Evolutionary conservation across 2,113 vertebrate genomes (phyloP), one percentile per base, ranked within the genome.

Genomic region (Albula glossodonta): DNA sequence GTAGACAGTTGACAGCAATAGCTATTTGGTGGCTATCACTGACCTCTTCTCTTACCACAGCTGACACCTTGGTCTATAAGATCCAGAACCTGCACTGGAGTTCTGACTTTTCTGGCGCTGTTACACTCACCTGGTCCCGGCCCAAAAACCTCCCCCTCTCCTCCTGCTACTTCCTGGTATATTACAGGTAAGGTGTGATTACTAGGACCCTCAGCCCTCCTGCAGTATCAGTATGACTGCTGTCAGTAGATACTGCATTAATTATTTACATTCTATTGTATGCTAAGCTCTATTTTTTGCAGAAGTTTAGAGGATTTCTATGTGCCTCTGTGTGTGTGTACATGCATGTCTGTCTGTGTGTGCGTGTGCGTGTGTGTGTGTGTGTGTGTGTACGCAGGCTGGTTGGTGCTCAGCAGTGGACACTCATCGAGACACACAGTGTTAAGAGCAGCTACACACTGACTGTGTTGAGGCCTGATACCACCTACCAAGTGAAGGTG

Each of bases 11-110:
- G 31, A 41, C 19, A 31, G 22, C 51, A 2, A 57, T 41, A 1
- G 49, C 52, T 2, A 70, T 25, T 6, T 19, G 2, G 13, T 17
- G 10, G 80, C 83, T 83, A 74, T 84, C 15, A 84, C 17, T 25
- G 13, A 19, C 63, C 57, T 4, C 53, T 31, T 4, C 70, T n/a
- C n/a, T 66, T 74, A 86, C 25, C 89, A 4, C 83, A 99, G 97
- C 92, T 78, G 97, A 98, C 78, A 92, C 94, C 0, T 92, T 96
- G 0, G 97, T 96, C 5, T 99, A 97, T 90, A 99, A 99, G 92
- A 95, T 99, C 11, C 98, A 97, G 94, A 98, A 98, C 90, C 96
- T 99, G 22, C 97, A 97, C 89, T 99, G 98, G 97, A 96, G 94
- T 0, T 95, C 96, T 0, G 97, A 99, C 90, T 97, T 98, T 90